These are phyloP conservation scores for Caenorhabditis panamensis DNA, from an alignment of 2,888 invertebrate genomes.

Conservation along the genomic window DNA sequence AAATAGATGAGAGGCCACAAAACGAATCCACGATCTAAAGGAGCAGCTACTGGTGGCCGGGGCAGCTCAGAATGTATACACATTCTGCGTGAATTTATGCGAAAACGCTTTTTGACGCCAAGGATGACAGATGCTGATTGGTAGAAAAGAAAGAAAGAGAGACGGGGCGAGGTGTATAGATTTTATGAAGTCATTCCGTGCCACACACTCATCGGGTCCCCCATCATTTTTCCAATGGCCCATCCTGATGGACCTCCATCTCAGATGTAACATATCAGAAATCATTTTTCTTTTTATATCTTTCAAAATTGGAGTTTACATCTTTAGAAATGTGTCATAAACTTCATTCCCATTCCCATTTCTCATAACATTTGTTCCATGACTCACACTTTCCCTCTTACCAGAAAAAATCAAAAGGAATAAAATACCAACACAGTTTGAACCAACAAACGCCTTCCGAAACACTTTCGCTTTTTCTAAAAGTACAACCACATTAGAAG, in stretches of 20 bases:
- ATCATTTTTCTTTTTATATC: slow-evolving; percentile 4
- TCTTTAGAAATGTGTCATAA: no score
- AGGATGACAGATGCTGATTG: slow-evolving; percentile 59
- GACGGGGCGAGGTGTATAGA: slow-evolving; percentile 54
- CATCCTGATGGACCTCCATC: background rate
- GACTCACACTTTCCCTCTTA: slow-evolving; percentile 1
- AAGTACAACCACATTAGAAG: slow-evolving; percentile 19
- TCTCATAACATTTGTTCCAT: background rate
- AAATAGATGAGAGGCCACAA: background rate
- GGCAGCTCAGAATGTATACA: slow-evolving; percentile 37
- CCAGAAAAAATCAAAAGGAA: background rate
- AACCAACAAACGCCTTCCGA: slow-evolving; percentile 17
- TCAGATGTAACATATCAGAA: slow-evolving; percentile 42
- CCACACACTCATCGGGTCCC: slow-evolving; percentile 38
- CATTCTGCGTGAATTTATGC: slow-evolving; percentile 56
- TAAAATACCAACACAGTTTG: slow-evolving; percentile 3
- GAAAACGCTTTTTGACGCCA: slow-evolving; percentile 54
- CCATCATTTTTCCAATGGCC: slow-evolving; percentile 48
- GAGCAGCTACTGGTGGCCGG: background rate
- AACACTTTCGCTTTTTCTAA: slow-evolving; percentile 21
- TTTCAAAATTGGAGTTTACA: no score
- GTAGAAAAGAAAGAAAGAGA: slow-evolving; percentile 19
- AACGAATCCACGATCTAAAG: slow-evolving; percentile 10
- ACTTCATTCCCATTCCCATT: no score
- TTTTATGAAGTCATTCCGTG: slow-evolving; percentile 60